Conservation (phyloP, 2,113 vertebrate species). For the Myotis brandtii region DNA sequence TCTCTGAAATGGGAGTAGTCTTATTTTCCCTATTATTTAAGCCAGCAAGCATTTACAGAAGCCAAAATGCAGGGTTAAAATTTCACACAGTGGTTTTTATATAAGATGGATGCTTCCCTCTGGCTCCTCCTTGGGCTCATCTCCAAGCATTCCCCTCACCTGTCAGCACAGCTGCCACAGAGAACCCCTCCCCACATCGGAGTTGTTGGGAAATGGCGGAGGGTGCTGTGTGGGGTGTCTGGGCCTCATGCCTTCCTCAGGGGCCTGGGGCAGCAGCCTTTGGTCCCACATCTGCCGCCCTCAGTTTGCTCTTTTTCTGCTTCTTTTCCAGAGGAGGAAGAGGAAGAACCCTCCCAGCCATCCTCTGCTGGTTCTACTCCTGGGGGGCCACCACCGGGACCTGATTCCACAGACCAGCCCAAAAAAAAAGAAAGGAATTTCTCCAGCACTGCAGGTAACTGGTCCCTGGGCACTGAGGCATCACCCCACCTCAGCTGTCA, state of each 20-base stretch:
- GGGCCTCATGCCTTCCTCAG: background rate
- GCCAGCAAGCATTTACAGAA: too few species aligned
- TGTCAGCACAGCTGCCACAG: background rate
- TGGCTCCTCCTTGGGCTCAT: background rate
- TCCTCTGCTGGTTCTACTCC: fast-evolving
- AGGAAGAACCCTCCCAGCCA: fast-evolving
- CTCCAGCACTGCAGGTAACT: background rate
- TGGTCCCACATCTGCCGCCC: background rate
- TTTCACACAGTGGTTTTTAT: too few species aligned
- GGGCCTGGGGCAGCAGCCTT: background rate
- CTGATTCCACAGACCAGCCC: background rate
- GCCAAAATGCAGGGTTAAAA: too few species aligned
- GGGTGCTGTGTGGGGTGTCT: too few species aligned
- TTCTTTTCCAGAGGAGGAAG: background rate
- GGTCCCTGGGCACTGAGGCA: background rate
- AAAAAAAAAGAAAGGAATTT: fast-evolving
- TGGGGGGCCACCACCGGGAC: background rate
- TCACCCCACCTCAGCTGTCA: background rate
- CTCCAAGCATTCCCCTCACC: background rate
- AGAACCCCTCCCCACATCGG: background rate
- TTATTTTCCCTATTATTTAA: too few species aligned
- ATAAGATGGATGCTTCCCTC: background rate
- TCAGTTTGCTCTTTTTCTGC: background rate
- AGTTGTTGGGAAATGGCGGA: background rate
- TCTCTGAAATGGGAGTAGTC: too few species aligned